These are phyloP conservation scores for Cerastis leucographa DNA, from an alignment of 2,888 invertebrate genomes.

Conservation along the genomic window DNA sequence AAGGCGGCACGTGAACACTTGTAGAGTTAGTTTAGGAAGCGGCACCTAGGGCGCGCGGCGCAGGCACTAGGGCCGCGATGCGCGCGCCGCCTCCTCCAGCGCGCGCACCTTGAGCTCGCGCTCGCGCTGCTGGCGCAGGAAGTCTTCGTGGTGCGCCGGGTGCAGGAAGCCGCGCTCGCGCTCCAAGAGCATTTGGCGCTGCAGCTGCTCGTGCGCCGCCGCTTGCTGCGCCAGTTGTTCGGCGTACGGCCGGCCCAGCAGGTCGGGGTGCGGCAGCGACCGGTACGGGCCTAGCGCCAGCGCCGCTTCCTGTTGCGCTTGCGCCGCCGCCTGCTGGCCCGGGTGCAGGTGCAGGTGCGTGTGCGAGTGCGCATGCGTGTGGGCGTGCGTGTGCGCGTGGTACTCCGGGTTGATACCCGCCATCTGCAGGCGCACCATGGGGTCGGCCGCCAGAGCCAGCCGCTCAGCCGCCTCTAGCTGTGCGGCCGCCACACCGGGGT, in stretches of 20 bases:
- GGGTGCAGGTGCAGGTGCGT: constrained; percentile 95
- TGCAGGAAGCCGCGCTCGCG: constrained; percentile 93
- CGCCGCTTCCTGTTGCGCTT: constrained; percentile 93
- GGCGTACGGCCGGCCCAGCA: constrained; percentile 95
- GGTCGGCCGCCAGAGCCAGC: constrained; percentile 96
- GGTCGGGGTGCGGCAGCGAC: constrained; percentile 94
- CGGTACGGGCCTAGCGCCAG: constrained; percentile 89
- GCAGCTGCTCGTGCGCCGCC: constrained; percentile 96
- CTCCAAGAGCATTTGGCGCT: constrained; percentile 95
- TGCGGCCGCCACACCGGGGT: constrained; percentile 89
- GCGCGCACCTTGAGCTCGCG: constrained; percentile 96
- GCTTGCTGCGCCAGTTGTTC: constrained; percentile 95
- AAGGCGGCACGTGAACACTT: constrained; percentile 64
- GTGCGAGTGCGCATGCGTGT: constrained; percentile 97
- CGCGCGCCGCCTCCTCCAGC: constrained; percentile 96
- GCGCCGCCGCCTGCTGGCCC: constrained; percentile 92
- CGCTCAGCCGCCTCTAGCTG: constrained; percentile 94
- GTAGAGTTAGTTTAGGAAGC: constrained; percentile 63
- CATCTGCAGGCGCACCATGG: constrained; percentile 98
- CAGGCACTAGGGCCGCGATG: constrained; percentile 84
- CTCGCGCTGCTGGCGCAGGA: constrained; percentile 94
- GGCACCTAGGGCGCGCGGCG: constrained; percentile 57
- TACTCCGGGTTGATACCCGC: constrained; percentile 97
- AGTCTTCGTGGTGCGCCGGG: constrained; percentile 89
- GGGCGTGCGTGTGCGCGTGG: constrained; percentile 98